Evolutionary conservation across 2,113 vertebrate species (phyloP).

Genomic region (Neopipo cinnamomea): DNA sequence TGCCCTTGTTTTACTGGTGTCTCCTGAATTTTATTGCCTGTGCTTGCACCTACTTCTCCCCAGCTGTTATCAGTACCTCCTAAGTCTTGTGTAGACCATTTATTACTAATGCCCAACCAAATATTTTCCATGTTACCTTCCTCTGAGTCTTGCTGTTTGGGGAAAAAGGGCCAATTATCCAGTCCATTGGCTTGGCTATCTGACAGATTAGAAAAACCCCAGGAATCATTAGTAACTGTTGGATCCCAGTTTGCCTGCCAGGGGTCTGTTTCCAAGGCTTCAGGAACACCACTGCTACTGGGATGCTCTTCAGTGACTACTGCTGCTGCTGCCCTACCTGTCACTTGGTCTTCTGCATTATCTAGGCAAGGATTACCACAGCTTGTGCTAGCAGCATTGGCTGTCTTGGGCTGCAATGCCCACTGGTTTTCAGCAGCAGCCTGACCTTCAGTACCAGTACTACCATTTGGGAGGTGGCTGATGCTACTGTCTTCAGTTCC

Average conservation of each 20-base stretch:
- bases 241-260: conserved; percentile 73
- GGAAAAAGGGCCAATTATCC: conserved; percentile 70
- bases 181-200: conserved; percentile 66
- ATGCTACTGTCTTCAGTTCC: neutral
- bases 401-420: neutral
- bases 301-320: neutral
- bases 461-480: neutral
- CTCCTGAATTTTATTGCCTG: conserved; percentile 49
- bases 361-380: neutral
- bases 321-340: conserved; percentile 2
- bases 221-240: conserved; percentile 53
- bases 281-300: conserved; percentile 13
- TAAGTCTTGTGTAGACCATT: conserved; percentile 64
- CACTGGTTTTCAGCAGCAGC: conserved; percentile 2
- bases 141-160: conserved; percentile 43
- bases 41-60: conserved; percentile 39
- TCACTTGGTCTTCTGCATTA: conserved; percentile 20
- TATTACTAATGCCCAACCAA: conserved; percentile 71
- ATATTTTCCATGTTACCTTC: conserved; percentile 44
- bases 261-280: conserved; percentile 64
- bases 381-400: neutral
- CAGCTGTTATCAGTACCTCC: conserved; percentile 44
- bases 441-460: neutral
- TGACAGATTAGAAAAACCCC: conserved; percentile 59
- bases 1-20: conserved; percentile 18